Conservation (phyloP, 2,797 vertebrate species). For the Fundulus diaphanus region DNA sequence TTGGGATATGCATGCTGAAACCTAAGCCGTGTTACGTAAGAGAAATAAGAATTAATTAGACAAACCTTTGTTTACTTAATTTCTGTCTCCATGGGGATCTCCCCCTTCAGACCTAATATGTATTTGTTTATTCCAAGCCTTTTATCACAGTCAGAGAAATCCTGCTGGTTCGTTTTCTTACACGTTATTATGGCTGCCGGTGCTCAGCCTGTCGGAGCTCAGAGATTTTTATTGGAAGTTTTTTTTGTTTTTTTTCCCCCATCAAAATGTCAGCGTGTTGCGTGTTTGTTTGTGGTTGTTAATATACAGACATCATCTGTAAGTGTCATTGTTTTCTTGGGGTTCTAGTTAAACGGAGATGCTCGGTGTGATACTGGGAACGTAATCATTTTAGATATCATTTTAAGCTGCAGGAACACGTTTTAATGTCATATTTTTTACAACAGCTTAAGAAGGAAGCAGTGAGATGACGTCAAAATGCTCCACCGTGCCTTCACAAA, state of each 20-base stretch:
- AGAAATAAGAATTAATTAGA: constrained; percentile 14
- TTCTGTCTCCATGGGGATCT: constrained; percentile 3
- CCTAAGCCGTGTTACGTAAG: not conserved
- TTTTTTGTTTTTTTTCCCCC: no score
- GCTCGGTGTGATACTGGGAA: not conserved
- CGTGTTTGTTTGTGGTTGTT: constrained; percentile 1
- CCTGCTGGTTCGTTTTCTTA: not conserved
- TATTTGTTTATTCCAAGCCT: constrained; percentile 25
- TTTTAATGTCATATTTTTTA: not conserved
- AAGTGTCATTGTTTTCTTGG: not conserved
- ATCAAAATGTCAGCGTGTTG: not conserved
- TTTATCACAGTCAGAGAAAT: not conserved
- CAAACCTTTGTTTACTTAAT: constrained; percentile 1
- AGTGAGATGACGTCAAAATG: not conserved
- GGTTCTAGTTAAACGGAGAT: not conserved
- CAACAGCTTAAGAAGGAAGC: not conserved
- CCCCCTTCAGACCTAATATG: constrained; percentile 2
- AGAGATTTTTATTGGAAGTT: not conserved
- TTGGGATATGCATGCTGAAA: constrained; percentile 6
- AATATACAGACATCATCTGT: not conserved
- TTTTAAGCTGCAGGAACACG: not conserved
- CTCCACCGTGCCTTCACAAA: not conserved
- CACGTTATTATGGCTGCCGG: constrained; percentile 17
- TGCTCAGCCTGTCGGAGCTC: not conserved
- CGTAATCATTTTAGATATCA: not conserved